Evolutionary conservation across 2,797 vertebrate genomes (phyloP).

Genomic region (Hyperoplus immaculatus): DNA sequence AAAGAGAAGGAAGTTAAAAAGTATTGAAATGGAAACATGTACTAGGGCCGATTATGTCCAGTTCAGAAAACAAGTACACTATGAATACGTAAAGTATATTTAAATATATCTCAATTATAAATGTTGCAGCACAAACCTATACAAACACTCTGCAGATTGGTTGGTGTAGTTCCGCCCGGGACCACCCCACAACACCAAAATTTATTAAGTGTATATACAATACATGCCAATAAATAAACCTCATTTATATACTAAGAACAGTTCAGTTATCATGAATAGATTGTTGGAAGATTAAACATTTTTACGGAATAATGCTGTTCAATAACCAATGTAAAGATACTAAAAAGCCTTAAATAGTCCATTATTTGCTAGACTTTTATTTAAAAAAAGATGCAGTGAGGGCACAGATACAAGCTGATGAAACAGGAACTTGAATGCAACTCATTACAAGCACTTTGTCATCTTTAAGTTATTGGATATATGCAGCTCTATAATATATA

Average conservation of each 20-base stretch:
- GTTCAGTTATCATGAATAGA: neutral
- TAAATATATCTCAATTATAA: neutral
- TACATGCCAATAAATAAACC: neutral
- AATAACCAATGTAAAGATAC: neutral
- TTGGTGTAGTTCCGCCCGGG: neutral
- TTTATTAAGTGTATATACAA: neutral
- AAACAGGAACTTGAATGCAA: neutral
- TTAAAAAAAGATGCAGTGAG: neutral
- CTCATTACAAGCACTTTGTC: neutral
- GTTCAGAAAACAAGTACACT: neutral
- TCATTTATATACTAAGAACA: neutral
- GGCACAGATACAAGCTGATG: neutral
- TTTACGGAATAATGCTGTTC: neutral
- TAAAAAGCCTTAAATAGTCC: neutral
- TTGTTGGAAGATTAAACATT: neutral
- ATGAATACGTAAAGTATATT: neutral
- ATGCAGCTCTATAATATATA: neutral
- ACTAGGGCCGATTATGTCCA: neutral
- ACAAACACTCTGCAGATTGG: neutral
- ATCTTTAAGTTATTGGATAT: neutral
- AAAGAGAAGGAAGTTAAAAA: conserved; percentile 5
- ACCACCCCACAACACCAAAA: neutral
- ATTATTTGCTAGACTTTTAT: neutral
- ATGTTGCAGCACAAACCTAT: conserved; percentile 1
- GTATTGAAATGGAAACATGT: neutral